Percentiles rank a stretch among this genome's conserved stretches.
Conservation (phyloP, 2,797 vertebrate species). For the Premnoplex brunnescens region DNA sequence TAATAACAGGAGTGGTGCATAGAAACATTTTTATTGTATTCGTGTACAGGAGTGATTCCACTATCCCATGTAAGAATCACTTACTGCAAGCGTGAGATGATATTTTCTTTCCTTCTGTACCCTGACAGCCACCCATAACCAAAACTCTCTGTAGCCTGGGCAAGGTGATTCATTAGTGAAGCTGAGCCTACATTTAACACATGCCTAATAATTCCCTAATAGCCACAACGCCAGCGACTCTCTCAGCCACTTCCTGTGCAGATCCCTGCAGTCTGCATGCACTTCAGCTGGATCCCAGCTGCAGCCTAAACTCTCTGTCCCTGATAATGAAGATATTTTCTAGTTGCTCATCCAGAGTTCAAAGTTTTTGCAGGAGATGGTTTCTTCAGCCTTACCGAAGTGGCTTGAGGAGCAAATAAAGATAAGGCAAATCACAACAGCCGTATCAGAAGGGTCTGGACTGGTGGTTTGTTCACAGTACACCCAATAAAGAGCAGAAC, state of each 20-base stretch:
- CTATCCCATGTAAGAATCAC: not conserved
- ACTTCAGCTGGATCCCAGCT: constrained; percentile 41
- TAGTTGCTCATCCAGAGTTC: constrained; percentile 58
- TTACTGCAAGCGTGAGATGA: not conserved
- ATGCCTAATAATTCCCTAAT: constrained; percentile 47
- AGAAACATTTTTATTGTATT: not conserved
- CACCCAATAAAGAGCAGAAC: constrained; percentile 51
- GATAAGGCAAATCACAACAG: constrained; percentile 63
- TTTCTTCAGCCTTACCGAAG: constrained; percentile 57
- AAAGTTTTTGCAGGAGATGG: constrained; percentile 59
- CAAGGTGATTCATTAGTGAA: constrained; percentile 26
- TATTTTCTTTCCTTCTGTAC: not conserved
- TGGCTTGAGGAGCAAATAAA: constrained; percentile 64
- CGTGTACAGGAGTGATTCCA: not conserved
- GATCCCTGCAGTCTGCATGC: not conserved
- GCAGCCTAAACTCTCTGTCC: not conserved
- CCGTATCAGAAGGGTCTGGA: constrained; percentile 35
- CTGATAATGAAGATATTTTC: constrained; percentile 34
- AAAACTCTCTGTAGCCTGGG: not conserved
- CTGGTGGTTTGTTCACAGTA: constrained; percentile 56
- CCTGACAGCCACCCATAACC: not conserved
- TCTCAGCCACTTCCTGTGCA: constrained; percentile 43
- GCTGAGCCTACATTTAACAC: constrained; percentile 25
- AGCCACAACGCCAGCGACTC: not conserved
- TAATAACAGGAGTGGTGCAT: not conserved